Evolutionary conservation across 1,140 invertebrate genomes (phyloP), one percentile per base, ranked within the genome.

Genomic region (Drosophila sulfurigaster): DNA sequence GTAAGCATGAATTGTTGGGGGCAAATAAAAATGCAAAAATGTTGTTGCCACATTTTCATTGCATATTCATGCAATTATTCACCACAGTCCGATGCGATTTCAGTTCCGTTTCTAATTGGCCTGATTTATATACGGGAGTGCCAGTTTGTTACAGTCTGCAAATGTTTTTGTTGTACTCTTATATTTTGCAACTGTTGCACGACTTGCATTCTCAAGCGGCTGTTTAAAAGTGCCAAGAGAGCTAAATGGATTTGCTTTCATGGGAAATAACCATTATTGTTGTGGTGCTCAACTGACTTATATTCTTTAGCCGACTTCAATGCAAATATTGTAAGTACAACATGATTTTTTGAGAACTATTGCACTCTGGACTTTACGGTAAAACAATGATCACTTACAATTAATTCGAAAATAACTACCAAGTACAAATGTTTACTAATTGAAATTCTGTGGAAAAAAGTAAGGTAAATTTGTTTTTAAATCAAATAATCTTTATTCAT

Each of bases 51-150:
- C 58, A 74, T 60, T 62, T 75, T 13, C 70, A 60, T 76, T 83
- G 83, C 78, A 89, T 83, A 88, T 88, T 88, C 78, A 88, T 88
- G 65, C 78, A 68, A 78, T 78, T 78, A 71, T 85, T 58, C 49
- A 85, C 73, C 67, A 63, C 72, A 20, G n/a, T 38, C 45, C 52
- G 49, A 77, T 54, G 79, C 64, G 62, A 58, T 78, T 60, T 49
- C 46, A 32, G 66, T 63, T 64, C 58, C 13, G 48, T 25, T 60
- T 69, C 78, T 88, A 88, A 88, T 88, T 88, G 83, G 80, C 45
- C 60, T 76, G 64, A 82, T 81, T 75, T 87, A 71, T 48, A 73
- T 76, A 35, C 43, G 5, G 35, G 1, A 6, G 7, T 56, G 15
- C 16, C 20, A 62, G 41, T 45, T 20, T 28, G 28, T 48, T 67